A percentile compares a stretch with the other conserved stretches of the same genome.
Conservation (phyloP, 2,888 invertebrate genomes). For the Diogma glabrata region DNA sequence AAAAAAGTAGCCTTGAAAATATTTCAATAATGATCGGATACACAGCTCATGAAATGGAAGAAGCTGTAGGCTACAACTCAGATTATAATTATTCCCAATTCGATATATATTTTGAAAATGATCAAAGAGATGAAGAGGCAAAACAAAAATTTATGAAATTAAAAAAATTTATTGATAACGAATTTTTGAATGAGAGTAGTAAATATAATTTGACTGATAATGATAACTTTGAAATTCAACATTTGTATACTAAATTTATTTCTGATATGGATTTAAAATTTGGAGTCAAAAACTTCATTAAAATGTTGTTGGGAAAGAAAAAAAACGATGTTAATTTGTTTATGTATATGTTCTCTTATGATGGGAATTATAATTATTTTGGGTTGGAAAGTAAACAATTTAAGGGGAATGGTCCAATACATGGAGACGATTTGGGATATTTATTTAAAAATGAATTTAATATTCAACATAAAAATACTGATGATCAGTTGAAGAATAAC, state of each 20-base stretch:
- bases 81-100: too few relatives aligned
- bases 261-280: background rate
- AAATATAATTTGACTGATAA: slow-evolving; percentile 3
- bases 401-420: background rate
- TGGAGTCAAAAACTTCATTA: background rate
- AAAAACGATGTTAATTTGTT: too few relatives aligned
- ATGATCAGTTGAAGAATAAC: too few relatives aligned
- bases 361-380: too few relatives aligned
- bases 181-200: background rate
- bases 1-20: too few relatives aligned
- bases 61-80: too few relatives aligned
- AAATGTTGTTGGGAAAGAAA: background rate
- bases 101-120: too few relatives aligned
- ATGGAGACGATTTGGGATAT: background rate
- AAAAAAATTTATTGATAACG: background rate
- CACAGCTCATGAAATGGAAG: background rate
- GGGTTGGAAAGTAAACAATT: too few relatives aligned
- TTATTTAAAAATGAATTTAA: background rate
- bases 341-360: background rate
- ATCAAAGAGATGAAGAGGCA: too few relatives aligned
- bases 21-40: background rate
- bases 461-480: background rate
- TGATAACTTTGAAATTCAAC: background rate
- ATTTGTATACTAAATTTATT: background rate
- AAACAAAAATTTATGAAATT: background rate